These are phyloP conservation scores for Myotis yumanensis DNA, from an alignment of 2,113 vertebrate genomes.

Conservation along the genomic window DNA sequence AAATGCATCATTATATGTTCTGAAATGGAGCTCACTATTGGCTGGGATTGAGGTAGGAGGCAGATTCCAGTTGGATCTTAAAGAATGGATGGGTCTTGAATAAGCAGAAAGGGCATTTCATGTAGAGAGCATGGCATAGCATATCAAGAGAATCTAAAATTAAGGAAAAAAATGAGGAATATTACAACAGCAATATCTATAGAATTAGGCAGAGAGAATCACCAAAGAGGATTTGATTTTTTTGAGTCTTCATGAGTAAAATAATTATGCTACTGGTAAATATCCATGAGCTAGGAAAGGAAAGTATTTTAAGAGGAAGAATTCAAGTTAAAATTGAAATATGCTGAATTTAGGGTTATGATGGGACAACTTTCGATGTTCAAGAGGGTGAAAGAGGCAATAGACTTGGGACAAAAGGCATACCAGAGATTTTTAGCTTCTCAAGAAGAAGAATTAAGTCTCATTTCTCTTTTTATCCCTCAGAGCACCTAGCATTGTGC, in stretches of 20 bases:
- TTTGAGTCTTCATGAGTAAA: background rate
- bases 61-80: background rate
- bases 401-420: background rate
- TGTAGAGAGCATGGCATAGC: background rate
- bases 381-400: background rate
- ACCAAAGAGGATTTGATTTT: background rate
- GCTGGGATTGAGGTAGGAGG: background rate
- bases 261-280: background rate
- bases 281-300: background rate
- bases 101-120: background rate
- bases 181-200: background rate
- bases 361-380: background rate
- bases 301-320: slow-evolving; percentile 9
- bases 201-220: background rate
- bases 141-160: background rate
- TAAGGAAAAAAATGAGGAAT: background rate
- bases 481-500: background rate
- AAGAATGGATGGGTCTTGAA: background rate
- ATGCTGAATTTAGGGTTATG: background rate
- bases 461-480: background rate
- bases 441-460: background rate
- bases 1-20: background rate
- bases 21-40: background rate
- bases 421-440: background rate
- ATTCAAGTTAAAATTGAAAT: background rate